Evolutionary conservation across 2,888 invertebrate species (phyloP), one percentile per base, ranked within the genome.

Genomic region (Galerucella calmariensis): DNA sequence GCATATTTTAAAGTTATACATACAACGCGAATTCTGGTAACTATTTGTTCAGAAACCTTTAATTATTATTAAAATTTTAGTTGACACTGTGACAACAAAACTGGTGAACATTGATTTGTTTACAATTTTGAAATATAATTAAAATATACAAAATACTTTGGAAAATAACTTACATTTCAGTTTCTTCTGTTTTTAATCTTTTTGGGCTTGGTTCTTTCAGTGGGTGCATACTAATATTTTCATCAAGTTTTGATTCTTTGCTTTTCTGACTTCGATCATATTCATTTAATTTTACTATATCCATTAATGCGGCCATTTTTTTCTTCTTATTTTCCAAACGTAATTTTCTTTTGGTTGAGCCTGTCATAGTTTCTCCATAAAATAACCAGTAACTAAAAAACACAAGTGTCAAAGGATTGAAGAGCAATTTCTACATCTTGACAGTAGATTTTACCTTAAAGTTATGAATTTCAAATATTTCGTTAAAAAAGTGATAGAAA

Each of bases 311-410:
- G 6, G 90, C 89, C 84, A 92, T 88, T 87, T 92, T 92, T 83
- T 90, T 91, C 83, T 90, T 90, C 83, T 92, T 92, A 77, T 90
- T 92, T 81, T 92, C 91, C 74, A 89, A 86, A 75, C 92, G 89
- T 80, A 88, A 87, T 74, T 88, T 86, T 81, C 90, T 88, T 83
- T 91, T 91, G 51, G 88, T 87, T 65, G 85, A 81, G 67, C 85
- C 83, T 83, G 88, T 88, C 89, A 89, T 89, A 78, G 79, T 82
- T 79, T 79, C 77, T 75, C 81, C 81, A 79, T 77, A 77, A 68
- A 74, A 73, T 74, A 78, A 72, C 75, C 75, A 81, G 79, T 76
- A 80, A 78, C 81, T 81, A 74, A 58, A 81, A 81, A 62, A 35
- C 69, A 70, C 59, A 61, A 63, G 24, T 69, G 66, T 63, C 73